Percentiles rank a stretch among this genome's conserved stretches.
Conservation (phyloP, 2,113 vertebrate species). For the Benitochromis conjunctus region DNA sequence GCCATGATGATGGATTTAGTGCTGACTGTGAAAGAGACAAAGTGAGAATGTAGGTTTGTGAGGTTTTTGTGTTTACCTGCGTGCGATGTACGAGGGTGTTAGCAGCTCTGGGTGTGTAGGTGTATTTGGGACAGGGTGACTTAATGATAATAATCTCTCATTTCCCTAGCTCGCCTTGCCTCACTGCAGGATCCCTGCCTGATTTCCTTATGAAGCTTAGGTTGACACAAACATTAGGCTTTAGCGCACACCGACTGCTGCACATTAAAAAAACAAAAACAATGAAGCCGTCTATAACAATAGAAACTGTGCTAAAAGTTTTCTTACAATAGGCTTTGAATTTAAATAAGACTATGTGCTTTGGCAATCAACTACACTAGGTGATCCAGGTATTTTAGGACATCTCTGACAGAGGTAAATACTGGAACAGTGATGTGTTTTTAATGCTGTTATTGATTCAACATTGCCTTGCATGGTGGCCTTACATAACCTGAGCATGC, state of each 20-base stretch:
- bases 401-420: neutral
- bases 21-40: neutral
- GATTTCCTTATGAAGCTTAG: constrained; percentile 38
- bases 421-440: neutral
- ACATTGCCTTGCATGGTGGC: constrained; percentile 11
- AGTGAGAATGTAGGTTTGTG: neutral
- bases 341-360: neutral
- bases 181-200: constrained; percentile 9
- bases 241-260: neutral
- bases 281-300: neutral
- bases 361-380: neutral
- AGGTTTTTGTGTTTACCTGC: constrained; percentile 17
- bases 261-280: neutral
- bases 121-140: neutral
- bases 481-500: neutral
- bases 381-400: neutral
- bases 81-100: constrained; percentile 17
- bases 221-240: neutral
- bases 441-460: constrained; percentile 39
- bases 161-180: constrained; percentile 23
- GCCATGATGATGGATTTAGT: neutral
- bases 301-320: neutral
- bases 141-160: constrained; percentile 24
- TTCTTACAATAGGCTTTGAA: neutral
- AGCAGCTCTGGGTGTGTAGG: neutral